Base-by-base conservation (phyloP, 1,140 invertebrate species). In the Hycleus phaleratus region DNA sequence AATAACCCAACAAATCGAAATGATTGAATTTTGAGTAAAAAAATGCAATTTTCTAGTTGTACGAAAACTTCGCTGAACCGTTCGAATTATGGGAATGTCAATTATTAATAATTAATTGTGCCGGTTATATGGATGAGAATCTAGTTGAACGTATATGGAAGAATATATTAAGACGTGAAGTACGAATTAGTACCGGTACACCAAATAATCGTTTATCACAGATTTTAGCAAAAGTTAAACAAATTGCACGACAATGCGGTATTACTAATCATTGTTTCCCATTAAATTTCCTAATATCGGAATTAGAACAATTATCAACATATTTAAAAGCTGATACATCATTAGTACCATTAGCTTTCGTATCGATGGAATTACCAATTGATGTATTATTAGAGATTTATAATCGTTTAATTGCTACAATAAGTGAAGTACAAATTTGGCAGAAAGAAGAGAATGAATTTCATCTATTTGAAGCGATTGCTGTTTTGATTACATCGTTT, bases 81-180 rank as follows among this genome's bases (percentile, higher is more conserved):
- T 85, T 88, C 68, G 80, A 85, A 59, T 75, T 92, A 26, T 90
- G 88, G 85, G 89, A 92, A 74, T 91, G 88, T 69, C 88, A 93
- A 75, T 74, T 93, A 42, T 85, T 87, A 1, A 91, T 93, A 63
- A 83, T 93, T 26, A 87, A 91, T 60, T 91, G 88, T 67, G 87
- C 88, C 1, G 87, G 87, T 25, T 87, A 92, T 72, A 86, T 87
- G 61, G 81, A 86, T 0, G 81, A 86, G 0, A 67, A 68, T 44
- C 73, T 91, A 3, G 84, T 90, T 32, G 85, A 91, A 69, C 83
- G 82, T 43, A 89, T 90, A 57, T 91, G 88, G 88, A 82, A 81
- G 40, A 85, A 89, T 68, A 88, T 90, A 38, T 81, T 90, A 45
- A 74, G 81, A 24, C 77, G 78, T 52, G 81, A 82, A 74, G 66